phyloP scores from a whole-genome alignment of 2,113 vertebrate species.

The Anoplopoma fimbria region DNA sequence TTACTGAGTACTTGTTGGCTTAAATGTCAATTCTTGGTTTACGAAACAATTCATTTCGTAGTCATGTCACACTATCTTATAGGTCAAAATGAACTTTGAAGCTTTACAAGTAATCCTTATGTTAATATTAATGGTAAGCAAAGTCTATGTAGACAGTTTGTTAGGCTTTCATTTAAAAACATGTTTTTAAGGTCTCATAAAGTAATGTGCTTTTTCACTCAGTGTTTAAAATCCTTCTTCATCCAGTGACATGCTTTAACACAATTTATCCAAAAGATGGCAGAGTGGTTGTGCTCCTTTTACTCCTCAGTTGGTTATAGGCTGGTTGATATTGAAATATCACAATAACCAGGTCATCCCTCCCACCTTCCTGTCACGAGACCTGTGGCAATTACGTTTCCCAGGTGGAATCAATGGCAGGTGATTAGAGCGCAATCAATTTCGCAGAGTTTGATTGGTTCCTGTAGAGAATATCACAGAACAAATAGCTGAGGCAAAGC shows the following conservation, averaged over 20 bases:
- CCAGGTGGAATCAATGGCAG: conserved; percentile 38
- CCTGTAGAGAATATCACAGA: background rate
- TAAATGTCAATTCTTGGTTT: background rate
- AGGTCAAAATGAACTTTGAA: background rate
- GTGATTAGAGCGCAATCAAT: conserved; percentile 1
- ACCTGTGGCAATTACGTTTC: background rate
- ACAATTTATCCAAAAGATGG: conserved; percentile 11
- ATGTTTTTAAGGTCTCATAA: background rate
- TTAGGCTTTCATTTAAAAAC: background rate
- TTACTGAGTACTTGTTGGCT: background rate
- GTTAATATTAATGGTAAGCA: background rate
- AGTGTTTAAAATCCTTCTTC: background rate
- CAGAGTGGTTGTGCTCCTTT: background rate
- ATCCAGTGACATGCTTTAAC: conserved; percentile 5
- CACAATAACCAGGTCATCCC: no score
- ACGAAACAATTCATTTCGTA: background rate
- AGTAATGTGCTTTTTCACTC: background rate
- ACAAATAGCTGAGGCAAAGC: background rate
- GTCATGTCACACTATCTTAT: background rate
- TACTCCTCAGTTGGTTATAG: background rate
- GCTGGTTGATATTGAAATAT: background rate
- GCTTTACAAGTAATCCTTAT: background rate
- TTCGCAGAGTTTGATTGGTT: conserved; percentile 42
- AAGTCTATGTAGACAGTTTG: no score
- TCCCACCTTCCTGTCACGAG: background rate